Percentiles rank a stretch among this genome's conserved stretches.
These are phyloP conservation scores for Drosophila sulfurigaster DNA, from an alignment of 1,140 invertebrate genomes.

Conservation along the genomic window DNA sequence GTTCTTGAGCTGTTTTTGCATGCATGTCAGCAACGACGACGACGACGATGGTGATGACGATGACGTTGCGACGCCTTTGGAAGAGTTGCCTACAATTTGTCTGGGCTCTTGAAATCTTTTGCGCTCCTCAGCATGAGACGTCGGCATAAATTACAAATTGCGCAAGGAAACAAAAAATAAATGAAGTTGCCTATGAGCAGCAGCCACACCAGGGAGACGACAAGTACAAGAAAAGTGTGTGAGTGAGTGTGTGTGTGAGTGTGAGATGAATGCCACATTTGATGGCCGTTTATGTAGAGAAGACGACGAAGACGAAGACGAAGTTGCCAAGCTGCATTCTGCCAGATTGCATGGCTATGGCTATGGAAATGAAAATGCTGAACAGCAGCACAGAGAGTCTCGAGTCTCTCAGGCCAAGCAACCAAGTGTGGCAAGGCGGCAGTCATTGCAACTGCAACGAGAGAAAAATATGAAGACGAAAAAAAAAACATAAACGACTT, in stretches of 20 bases:
- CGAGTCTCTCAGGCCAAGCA: conserved; percentile 42
- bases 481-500: conserved; percentile 62
- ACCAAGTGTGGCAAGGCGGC: conserved; percentile 60
- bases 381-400: neutral
- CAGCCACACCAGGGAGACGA: conserved; percentile 14
- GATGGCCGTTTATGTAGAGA: conserved; percentile 68
- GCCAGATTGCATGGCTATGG: conserved; percentile 52
- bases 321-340: conserved; percentile 73
- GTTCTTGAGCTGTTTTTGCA: conserved; percentile 25
- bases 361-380: conserved; percentile 45
- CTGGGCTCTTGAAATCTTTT: conserved; percentile 62
- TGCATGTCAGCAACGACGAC: conserved; percentile 57
- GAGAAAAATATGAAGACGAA: neutral
- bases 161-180: conserved; percentile 58
- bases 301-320: neutral
- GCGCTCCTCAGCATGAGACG: conserved; percentile 49
- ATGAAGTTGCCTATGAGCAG: conserved; percentile 53
- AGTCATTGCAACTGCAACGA: conserved; percentile 10
- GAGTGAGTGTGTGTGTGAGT: conserved; percentile 16
- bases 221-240: neutral
- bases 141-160: conserved; percentile 79
- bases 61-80: conserved; percentile 32
- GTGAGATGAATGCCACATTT: conserved; percentile 68
- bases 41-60: conserved; percentile 48
- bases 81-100: conserved; percentile 56